Percentiles rank a stretch among this genome's conserved stretches.
These are phyloP conservation scores for Pteronura brasiliensis DNA, from an alignment of 2,113 vertebrate species.

Conservation along the genomic window DNA sequence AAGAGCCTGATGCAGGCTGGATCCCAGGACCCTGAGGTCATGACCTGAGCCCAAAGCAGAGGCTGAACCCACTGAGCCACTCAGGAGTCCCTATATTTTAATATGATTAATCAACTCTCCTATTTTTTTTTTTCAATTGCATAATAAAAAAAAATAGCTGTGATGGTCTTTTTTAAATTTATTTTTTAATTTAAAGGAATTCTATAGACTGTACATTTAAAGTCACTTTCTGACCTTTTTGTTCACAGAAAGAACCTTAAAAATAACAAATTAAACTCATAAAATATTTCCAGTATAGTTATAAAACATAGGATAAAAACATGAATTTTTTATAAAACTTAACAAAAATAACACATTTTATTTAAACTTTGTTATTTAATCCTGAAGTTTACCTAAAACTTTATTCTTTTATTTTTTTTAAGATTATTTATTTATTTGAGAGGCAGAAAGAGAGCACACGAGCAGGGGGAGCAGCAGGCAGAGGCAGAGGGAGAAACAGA, in stretches of 20 bases:
- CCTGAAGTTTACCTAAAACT: background rate
- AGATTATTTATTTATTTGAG: no score
- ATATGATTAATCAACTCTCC: slow-evolving; percentile 68
- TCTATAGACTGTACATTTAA: background rate
- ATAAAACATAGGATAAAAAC: background rate
- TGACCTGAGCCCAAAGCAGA: no score
- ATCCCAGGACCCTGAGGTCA: no score
- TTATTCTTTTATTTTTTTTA: background rate
- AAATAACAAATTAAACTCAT: background rate
- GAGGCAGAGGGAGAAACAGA: no score
- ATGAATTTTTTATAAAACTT: background rate
- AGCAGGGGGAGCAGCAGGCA: no score
- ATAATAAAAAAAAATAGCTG: slow-evolving; percentile 52
- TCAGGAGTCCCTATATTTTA: background rate
- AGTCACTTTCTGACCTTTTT: accelerated
- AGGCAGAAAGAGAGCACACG: no score
- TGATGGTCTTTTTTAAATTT: slow-evolving; percentile 43
- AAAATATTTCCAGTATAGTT: background rate
- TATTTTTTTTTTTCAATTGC: slow-evolving; percentile 49
- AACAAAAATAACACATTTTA: background rate
- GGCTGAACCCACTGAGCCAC: no score
- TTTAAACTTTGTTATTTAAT: background rate
- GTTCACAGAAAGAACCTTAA: background rate
- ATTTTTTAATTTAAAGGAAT: slow-evolving; percentile 22
- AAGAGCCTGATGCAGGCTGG: no score